phyloP scores from a whole-genome alignment of 2,797 vertebrate species.

The Platalea minor region DNA sequence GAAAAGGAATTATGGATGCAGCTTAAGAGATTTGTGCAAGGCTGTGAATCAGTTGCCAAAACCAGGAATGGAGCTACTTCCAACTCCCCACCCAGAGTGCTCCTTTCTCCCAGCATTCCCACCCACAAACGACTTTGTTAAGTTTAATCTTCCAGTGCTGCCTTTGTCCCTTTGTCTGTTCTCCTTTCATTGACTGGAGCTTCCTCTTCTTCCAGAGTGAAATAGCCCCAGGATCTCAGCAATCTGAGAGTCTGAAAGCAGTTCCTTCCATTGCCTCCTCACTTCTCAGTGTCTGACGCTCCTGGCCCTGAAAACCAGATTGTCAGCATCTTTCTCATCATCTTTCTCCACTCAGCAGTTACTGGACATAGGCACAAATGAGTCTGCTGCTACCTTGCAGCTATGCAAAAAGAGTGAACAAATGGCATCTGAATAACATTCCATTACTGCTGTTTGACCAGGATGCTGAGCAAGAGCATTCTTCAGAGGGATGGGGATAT shows the following conservation, averaged over 20 bases:
- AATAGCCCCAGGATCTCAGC: not conserved
- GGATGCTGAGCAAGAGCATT: not conserved
- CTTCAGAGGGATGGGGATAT: not conserved
- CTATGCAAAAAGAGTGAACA: not conserved
- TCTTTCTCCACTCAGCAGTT: not conserved
- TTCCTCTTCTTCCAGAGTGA: not conserved
- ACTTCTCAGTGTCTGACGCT: not conserved
- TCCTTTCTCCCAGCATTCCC: not conserved
- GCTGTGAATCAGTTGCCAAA: not conserved
- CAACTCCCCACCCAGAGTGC: rapidly evolving
- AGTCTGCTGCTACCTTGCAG: not conserved
- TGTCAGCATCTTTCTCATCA: not conserved
- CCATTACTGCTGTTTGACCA: not conserved
- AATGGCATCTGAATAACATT: not conserved
- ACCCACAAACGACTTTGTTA: not conserved
- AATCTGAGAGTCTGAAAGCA: not conserved
- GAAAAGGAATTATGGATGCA: not conserved
- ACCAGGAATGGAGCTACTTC: not conserved
- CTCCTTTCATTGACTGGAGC: not conserved
- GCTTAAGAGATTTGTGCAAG: not conserved
- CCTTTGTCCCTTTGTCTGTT: not conserved
- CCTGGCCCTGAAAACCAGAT: not conserved
- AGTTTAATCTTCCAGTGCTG: not conserved
- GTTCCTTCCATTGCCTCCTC: not conserved
- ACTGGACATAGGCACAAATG: not conserved